These are phyloP conservation scores for Drosophila auraria DNA, from an alignment of 1,140 invertebrate species.

Conservation along the genomic window DNA sequence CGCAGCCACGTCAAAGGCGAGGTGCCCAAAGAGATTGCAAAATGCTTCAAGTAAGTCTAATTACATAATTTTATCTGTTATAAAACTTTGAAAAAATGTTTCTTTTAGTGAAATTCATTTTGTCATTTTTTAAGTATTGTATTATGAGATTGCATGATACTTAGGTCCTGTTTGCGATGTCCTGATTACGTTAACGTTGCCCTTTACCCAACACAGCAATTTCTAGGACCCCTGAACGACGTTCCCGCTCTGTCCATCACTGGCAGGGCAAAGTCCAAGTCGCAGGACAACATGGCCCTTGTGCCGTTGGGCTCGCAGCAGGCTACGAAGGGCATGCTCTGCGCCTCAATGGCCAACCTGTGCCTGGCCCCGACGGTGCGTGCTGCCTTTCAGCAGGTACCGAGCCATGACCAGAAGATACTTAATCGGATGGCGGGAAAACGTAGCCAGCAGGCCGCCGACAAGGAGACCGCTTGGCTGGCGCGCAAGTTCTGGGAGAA, in stretches of 20 bases:
- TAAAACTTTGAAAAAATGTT: no score
- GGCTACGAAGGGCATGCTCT: conserved; percentile 33
- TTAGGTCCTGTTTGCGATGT: no score
- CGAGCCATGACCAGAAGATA: conserved; percentile 81
- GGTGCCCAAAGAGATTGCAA: conserved; percentile 64
- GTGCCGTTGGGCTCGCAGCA: conserved; percentile 18
- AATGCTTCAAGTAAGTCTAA: conserved; percentile 63
- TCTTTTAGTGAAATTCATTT: no score
- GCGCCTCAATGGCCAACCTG: conserved; percentile 78
- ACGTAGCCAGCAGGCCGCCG: conserved; percentile 68
- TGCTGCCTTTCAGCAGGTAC: conserved; percentile 71
- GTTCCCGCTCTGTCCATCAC: conserved; percentile 40
- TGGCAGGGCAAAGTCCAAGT: conserved; percentile 61
- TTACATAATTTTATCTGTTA: no score
- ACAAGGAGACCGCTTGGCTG: conserved; percentile 82
- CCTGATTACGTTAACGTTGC: no score
- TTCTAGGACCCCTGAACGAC: conserved; percentile 39
- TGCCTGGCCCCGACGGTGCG: conserved; percentile 73
- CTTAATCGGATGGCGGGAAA: conserved; percentile 83
- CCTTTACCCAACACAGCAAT: conserved; percentile 9
- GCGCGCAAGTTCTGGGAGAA: conserved; percentile 84
- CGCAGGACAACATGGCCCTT: conserved; percentile 61
- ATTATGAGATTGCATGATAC: no score
- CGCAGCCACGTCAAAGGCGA: conserved; percentile 14
- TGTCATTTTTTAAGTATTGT: no score